Base-by-base conservation (phyloP, 2,797 vertebrate genomes). In the Leptoclinus maculatus region DNA sequence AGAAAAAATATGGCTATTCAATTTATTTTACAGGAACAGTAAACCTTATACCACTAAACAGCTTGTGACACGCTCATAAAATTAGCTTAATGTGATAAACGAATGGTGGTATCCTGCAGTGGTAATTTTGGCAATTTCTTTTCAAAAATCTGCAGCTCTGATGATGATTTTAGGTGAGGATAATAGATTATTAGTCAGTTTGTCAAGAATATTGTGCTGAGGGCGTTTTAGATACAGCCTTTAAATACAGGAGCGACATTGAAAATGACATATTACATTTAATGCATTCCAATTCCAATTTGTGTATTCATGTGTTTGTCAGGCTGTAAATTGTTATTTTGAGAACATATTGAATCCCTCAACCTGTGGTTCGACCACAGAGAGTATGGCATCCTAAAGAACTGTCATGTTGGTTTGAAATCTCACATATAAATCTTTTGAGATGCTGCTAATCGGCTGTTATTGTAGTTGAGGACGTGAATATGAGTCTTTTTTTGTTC, bases 391-490 rank as follows among this genome's bases (percentile, higher is more conserved):
- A 25, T 49, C 19, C 29, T 41, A 11, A 66, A 17, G 23, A 34
- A 14, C 7, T 41, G 7, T 67, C 11, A 10, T 51, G 16, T 29
- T 45, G n/a, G 32, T 25, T 65, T 59, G 5, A 14, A 47, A 63
- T 39, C 21, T 14, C 27, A 6, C 32, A 41, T 21, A 53, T 34
- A 32, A 13, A 34, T 45, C 14, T 21, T 54, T 56, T 56, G 9
- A 64, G 19, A 57, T 51, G 47, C 29, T 58, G 43, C 63, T 64
- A 51, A 59, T 60, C 57, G 16, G 16, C 29, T 58, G 57, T 65
- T 58, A 49, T 60, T n/a, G 13, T 38, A 3, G 9, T 10, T 65
- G n/a, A 39, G 10, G 41, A 10, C 23, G 3, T 47, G 16, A 49
- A 58, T 38, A 38, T n/a, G 32, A 34, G 7, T 34, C 32, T 34